Percentiles rank a stretch among this genome's conserved stretches.
These are phyloP conservation scores for Todiramphus saurophagus DNA, from an alignment of 2,113 vertebrate species.

Conservation along the genomic window DNA sequence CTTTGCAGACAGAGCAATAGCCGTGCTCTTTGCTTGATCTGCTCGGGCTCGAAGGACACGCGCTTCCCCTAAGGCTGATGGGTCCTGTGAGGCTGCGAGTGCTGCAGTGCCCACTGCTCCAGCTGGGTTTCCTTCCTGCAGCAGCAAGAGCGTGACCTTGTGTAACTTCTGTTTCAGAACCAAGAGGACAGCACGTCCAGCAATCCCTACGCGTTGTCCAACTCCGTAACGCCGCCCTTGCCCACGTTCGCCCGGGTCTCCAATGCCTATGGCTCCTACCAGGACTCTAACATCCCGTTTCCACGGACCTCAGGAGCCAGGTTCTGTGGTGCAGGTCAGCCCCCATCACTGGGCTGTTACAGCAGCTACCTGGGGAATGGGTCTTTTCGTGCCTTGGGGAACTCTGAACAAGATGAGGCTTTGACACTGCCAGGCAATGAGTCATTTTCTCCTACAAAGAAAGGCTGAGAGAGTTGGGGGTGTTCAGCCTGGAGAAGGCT, in stretches of 20 bases:
- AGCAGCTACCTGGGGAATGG: not conserved
- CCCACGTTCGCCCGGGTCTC: constrained; percentile 91
- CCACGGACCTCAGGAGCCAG: constrained; percentile 96
- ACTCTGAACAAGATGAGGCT: not conserved
- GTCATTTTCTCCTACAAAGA: not conserved
- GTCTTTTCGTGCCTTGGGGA: not conserved
- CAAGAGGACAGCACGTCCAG: constrained; percentile 88
- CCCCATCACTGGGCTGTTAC: not conserved
- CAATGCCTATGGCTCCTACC: constrained; percentile 96
- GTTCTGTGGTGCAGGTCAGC: constrained; percentile 92
- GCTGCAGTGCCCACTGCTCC: rapidly evolving
- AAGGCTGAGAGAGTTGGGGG: not conserved
- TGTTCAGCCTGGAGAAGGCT: not conserved
- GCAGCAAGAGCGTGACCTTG: not conserved
- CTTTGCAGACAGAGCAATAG: not conserved
- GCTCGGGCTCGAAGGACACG: not conserved
- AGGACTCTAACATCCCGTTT: constrained; percentile 98
- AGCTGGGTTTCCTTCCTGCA: not conserved
- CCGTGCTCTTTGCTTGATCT: not conserved
- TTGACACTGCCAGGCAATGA: not conserved
- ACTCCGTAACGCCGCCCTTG: constrained; percentile 86
- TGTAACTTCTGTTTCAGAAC: constrained; percentile 74
- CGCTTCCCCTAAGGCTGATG: not conserved
- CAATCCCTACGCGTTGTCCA: constrained; percentile 86
- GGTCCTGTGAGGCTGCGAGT: not conserved